Evolutionary conservation across 2,888 invertebrate species (phyloP).

Genomic region (Melikaiella ostensackeni): DNA sequence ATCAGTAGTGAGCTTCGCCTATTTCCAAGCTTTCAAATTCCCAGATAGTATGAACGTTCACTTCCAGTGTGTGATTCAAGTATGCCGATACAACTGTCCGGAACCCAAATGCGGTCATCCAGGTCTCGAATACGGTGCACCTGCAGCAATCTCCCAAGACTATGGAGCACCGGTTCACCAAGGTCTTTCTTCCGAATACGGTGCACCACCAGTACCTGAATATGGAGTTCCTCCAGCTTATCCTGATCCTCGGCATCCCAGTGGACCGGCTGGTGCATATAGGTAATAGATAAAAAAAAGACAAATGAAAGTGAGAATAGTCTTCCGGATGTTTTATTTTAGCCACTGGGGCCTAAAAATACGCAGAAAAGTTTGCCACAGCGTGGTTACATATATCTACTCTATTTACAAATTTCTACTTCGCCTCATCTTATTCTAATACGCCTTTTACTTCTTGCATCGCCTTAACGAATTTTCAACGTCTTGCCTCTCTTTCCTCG

Average conservation of each 20-base stretch:
- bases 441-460: no score
- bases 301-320: not conserved
- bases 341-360: no score
- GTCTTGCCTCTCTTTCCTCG: no score
- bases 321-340: slow-evolving; percentile 1
- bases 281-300: slow-evolving; percentile 62
- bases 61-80: slow-evolving; percentile 97
- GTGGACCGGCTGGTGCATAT: slow-evolving; percentile 89
- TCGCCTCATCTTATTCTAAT: no score
- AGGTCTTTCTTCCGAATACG: slow-evolving; percentile 83
- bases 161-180: slow-evolving; percentile 82
- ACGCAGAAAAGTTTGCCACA: no score
- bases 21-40: slow-evolving; percentile 98
- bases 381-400: no score
- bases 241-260: slow-evolving; percentile 93
- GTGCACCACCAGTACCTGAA: slow-evolving; percentile 83
- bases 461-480: no score
- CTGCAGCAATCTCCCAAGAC: slow-evolving; percentile 80
- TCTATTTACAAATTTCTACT: no score
- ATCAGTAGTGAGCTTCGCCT: slow-evolving; percentile 95
- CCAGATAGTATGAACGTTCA: slow-evolving; percentile 98
- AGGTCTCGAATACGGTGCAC: slow-evolving; percentile 78
- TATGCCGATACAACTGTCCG: slow-evolving; percentile 95
- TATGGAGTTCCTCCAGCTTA: slow-evolving; percentile 89
- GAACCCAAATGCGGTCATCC: slow-evolving; percentile 90